Base-by-base conservation (phyloP, 2,113 vertebrate species). In the Pseudopipra pipra region DNA sequence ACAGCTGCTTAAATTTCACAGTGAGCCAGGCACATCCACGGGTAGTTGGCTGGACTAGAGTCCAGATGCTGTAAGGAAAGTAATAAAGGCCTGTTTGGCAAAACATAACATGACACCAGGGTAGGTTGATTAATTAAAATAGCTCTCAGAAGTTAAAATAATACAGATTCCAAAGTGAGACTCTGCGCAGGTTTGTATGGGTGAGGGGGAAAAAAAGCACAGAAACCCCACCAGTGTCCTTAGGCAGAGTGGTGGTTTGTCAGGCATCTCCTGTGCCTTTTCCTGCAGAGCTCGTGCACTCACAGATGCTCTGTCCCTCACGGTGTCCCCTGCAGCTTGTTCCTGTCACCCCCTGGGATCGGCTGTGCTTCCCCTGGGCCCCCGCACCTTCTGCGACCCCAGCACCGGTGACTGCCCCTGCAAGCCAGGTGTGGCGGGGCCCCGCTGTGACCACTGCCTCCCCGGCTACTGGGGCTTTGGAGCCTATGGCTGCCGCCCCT, bases 391-490 rank as follows among this genome's bases (percentile, higher is more conserved):
- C 97, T 99, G 99, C 49, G 99, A 99, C 94, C 98, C 99, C 72
- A 97, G 98, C 95, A 99, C 98, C 0, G 99, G 99, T 3, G 98
- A 99, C 97, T 99, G 99, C 56, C 97, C 99, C 95, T 99, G 99
- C 96, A 99, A 99, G 95, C 99, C 99, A 0, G 99, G 99, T 2
- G 98, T 99, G 56, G 98, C 98, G 0, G 99, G 99, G n/a, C 98
- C 98, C 31, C 98, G 89, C 63, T 99, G 99, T 9, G 98, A 99
- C 97, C 98, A 92, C 89, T 99, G 99, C 92, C 99, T 99, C 96
- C 98, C 99, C 23, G 99, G 99, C 75, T 99, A 99, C 97, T 99
- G 99, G 99, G 99, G 99, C 79, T 99, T 99, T 8, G 96, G 98
- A 20, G 96, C 98, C 31, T 98, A 99, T 0, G 99, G 99, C 97